Conservation (phyloP, 1,140 invertebrate species). For the Bilobella aurantiaca region DNA sequence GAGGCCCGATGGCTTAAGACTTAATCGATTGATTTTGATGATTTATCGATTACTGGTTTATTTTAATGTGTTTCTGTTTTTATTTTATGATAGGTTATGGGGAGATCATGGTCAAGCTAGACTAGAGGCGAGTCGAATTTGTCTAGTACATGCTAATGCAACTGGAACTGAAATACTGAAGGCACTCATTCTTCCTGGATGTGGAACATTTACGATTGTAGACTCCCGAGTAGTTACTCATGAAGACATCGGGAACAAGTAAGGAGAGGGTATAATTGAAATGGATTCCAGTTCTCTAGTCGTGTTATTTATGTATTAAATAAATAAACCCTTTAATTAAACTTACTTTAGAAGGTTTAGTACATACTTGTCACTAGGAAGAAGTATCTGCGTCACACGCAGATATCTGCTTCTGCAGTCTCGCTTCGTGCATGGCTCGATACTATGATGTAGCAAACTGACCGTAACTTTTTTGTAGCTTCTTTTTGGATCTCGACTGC, state of each 20-base stretch:
- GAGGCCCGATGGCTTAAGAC: too few relatives aligned
- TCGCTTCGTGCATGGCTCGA: too few relatives aligned
- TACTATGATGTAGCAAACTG: too few relatives aligned
- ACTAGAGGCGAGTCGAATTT: constrained; percentile 79
- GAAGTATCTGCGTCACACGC: too few relatives aligned
- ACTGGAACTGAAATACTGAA: constrained; percentile 91
- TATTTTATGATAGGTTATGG: constrained; percentile 88
- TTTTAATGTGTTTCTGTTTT: background rate
- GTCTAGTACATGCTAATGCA: constrained; percentile 86
- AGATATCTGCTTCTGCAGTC: too few relatives aligned
- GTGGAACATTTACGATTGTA: constrained; percentile 91
- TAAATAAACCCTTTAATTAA: background rate
- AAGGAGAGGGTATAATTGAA: constrained; percentile 37
- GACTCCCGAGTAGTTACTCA: constrained; percentile 76
- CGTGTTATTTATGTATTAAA: background rate
- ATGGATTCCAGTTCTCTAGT: background rate
- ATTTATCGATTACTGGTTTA: background rate
- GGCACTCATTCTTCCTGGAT: constrained; percentile 83
- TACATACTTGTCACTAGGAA: too few relatives aligned
- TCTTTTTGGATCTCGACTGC: constrained; percentile 71
- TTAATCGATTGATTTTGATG: background rate
- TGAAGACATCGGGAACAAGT: constrained; percentile 89
- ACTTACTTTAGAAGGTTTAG: background rate
- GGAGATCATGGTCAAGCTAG: constrained; percentile 89
- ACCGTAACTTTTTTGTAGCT: constrained; percentile 48